Percentiles rank a stretch among this genome's conserved stretches.
Conservation (phyloP, 2,113 vertebrate genomes). For the Callopanchax toddi region DNA sequence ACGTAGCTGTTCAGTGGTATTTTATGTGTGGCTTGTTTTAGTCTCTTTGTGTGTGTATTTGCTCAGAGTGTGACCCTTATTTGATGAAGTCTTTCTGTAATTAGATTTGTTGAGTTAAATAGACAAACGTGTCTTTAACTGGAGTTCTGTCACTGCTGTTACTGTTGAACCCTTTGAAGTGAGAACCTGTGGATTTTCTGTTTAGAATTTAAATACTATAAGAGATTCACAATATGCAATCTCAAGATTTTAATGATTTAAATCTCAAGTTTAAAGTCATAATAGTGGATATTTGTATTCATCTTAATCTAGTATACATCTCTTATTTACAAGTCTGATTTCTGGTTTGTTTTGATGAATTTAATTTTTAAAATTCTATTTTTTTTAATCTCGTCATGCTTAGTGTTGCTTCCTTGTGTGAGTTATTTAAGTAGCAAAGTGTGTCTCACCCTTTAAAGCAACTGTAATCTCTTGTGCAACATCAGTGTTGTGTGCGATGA, state of each 20-base stretch:
- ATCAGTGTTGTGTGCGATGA: constrained; percentile 28
- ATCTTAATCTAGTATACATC: not conserved
- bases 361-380: not conserved
- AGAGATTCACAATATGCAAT: too few species aligned
- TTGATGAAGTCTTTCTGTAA: constrained; percentile 13
- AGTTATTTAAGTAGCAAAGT: constrained; percentile 12
- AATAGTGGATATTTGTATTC: not conserved
- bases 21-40: constrained; percentile 42
- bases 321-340: not conserved
- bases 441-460: not conserved
- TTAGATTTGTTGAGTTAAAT: not conserved
- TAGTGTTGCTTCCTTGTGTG: constrained; percentile 12
- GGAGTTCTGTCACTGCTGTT: too few species aligned
- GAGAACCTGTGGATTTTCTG: not conserved
- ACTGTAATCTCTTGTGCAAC: constrained; percentile 26
- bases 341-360: not conserved
- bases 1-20: constrained; percentile 18
- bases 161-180: not conserved
- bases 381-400: too few species aligned
- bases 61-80: constrained; percentile 40
- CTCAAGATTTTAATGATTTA: not conserved
- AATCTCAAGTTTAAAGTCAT: not conserved
- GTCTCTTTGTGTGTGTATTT: constrained; percentile 12
- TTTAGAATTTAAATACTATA: not conserved
- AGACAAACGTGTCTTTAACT: not conserved